These are phyloP conservation scores for Leptinotarsa haldemani DNA, from an alignment of 2,888 invertebrate species.

Conservation along the genomic window DNA sequence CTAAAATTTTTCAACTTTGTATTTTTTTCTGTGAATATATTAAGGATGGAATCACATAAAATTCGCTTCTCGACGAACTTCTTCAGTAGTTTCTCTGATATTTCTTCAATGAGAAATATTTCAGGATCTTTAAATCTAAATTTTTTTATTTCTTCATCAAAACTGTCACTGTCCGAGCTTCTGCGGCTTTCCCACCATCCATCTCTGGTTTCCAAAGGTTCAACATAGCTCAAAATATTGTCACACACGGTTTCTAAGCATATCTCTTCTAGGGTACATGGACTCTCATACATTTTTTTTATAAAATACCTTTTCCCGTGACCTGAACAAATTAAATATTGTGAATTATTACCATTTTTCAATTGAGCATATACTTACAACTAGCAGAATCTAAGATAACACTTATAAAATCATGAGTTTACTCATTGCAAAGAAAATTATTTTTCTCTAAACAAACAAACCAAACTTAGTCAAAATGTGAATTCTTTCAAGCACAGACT, in stretches of 20 bases:
- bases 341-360: not conserved
- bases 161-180: slow-evolving; percentile 42
- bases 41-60: slow-evolving; percentile 72
- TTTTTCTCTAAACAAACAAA: not conserved
- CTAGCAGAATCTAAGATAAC: not conserved
- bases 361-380: not conserved
- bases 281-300: slow-evolving; percentile 72
- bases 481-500: too few species aligned
- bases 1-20: slow-evolving; percentile 72
- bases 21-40: slow-evolving; percentile 68
- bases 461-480: not conserved
- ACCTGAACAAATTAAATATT: not conserved
- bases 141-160: slow-evolving; percentile 46
- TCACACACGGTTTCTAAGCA: slow-evolving; percentile 75
- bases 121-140: slow-evolving; percentile 69
- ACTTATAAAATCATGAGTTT: not conserved
- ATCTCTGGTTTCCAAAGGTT: slow-evolving; percentile 56
- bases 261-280: slow-evolving; percentile 72
- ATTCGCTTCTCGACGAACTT: slow-evolving; percentile 70
- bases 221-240: slow-evolving; percentile 67
- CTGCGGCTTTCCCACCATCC: slow-evolving; percentile 45
- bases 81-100: slow-evolving; percentile 70
- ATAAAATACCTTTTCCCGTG: not conserved
- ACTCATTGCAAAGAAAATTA: not conserved
- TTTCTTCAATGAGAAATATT: slow-evolving; percentile 70